Percentiles rank a stretch among this genome's conserved stretches.
Evolutionary conservation across 2,888 invertebrate genomes (phyloP).

Genomic region (Notodonta ziczac): DNA sequence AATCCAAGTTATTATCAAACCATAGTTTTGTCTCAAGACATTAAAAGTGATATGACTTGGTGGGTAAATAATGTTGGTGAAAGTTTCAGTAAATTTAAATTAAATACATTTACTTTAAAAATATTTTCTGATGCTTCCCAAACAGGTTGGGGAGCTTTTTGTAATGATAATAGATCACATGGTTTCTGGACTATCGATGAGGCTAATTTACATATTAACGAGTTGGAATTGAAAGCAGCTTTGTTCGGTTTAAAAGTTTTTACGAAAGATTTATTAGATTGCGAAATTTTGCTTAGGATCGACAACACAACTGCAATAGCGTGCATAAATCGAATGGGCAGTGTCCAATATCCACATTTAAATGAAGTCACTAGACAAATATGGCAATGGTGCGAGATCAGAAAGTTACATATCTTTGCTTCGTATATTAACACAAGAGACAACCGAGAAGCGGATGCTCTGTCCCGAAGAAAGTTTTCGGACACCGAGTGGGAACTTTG

Average conservation of each 20-base stretch:
- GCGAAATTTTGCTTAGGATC: conserved; percentile 5
- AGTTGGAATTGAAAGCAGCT: conserved; percentile 10
- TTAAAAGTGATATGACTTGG: conserved; percentile 11
- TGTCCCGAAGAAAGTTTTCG: too few relatives aligned
- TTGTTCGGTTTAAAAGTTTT: conserved; percentile 9
- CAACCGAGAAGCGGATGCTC: conserved; percentile 5
- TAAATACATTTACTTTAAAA: conserved; percentile 5
- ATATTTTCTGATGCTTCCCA: conserved; percentile 11
- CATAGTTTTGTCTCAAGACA: not conserved
- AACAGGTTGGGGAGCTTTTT: conserved; percentile 8
- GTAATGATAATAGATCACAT: not conserved
- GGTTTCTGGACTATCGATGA: not conserved
- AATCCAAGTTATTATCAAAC: conserved; percentile 7
- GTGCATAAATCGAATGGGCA: conserved; percentile 11
- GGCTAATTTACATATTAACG: conserved; percentile 9
- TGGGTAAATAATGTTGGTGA: conserved; percentile 8
- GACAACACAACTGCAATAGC: conserved; percentile 11
- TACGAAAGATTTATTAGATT: not conserved
- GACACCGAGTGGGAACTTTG: conserved; percentile 8
- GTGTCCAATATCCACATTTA: too few relatives aligned
- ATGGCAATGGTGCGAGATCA: conserved; percentile 10
- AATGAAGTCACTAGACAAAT: conserved; percentile 6
- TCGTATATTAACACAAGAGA: not conserved
- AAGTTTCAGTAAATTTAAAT: not conserved
- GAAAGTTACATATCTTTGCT: conserved; percentile 7